Percentiles rank a stretch among this genome's conserved stretches.
phyloP scores from a whole-genome alignment of 2,888 invertebrate species.

The Anoncus sp. region DNA sequence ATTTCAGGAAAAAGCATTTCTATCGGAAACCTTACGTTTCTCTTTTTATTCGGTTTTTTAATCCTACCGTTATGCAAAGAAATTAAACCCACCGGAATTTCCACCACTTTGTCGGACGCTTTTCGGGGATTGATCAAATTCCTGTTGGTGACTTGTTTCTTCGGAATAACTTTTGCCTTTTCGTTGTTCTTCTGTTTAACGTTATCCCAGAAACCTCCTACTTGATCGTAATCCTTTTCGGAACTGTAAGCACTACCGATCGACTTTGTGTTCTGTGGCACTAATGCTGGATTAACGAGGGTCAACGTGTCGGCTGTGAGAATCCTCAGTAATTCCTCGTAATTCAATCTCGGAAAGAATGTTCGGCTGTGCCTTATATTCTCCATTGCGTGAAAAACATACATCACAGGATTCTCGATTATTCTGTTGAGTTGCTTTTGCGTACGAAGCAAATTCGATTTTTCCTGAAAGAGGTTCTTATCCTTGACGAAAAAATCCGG shows the following conservation, averaged over 20 bases:
- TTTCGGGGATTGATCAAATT: conserved; percentile 74
- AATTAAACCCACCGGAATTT: conserved; percentile 75
- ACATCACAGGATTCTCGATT: conserved; percentile 89
- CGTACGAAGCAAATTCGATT: conserved; percentile 86
- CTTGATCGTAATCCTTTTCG: conserved; percentile 54
- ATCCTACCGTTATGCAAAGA: no score
- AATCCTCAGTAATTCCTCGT: conserved; percentile 85
- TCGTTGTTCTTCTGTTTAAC: conserved; percentile 64
- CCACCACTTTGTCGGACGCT: conserved; percentile 76
- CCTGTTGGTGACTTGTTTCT: conserved; percentile 66
- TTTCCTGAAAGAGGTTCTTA: conserved; percentile 90
- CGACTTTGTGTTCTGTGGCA: not conserved
- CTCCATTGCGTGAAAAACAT: conserved; percentile 88
- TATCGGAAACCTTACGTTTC: no score
- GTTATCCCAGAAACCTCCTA: conserved; percentile 73
- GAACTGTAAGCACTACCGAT: not conserved
- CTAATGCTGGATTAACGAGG: conserved; percentile 73
- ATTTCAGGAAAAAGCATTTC: not conserved
- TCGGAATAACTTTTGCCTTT: conserved; percentile 41
- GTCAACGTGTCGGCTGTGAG: conserved; percentile 84
- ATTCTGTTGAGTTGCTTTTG: conserved; percentile 89
- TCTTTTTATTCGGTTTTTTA: no score
- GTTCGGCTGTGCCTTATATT: conserved; percentile 87
- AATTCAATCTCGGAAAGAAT: conserved; percentile 88
- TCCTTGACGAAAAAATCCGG: conserved; percentile 90